Base-by-base conservation (phyloP, 2,113 vertebrate species). In the Vulpes vulpes region DNA sequence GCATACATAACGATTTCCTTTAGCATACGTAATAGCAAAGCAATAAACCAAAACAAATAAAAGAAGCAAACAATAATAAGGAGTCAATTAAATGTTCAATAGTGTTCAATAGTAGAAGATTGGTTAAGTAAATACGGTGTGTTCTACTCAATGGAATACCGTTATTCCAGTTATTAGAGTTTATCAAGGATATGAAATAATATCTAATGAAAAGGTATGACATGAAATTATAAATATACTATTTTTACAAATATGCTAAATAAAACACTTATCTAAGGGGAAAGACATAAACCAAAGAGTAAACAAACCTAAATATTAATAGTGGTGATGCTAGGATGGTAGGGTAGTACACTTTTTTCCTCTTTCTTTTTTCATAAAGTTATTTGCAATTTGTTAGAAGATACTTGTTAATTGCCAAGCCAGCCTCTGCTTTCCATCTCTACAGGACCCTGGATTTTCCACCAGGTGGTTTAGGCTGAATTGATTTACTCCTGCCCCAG, bases 131-230 rank as follows among this genome's bases (percentile, higher is more conserved):
- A 89, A 67, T 14, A 69, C 11, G 10, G 9, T 55, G 60, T 80
- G 35, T 62, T 91, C 8, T 62, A 76, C 17, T 57, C 19, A 60
- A 32, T 30, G 11, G 3, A 35, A 38, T 62, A 69, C 25, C 67
- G 8, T 80, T 43, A 43, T 43, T 43, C 15, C 74, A 43, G 4
- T 64, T 53, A 87, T 22, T 64, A 89, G 79, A 81, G 62, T 71
- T 83, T 82, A 43, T 38, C 35, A 97, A 87, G 76, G 35, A 81
- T 43, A 55, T 95, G 12, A 76, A 64, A 85, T 69, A 81, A 74
- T 57, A 64, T 73, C 78, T 78, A 81, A 67, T 81, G 8, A 90
- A 82, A 95, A 93, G 12, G 5, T 57, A 59, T 64, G 20, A 62
- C 20, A 55, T 74, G 79, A 79, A 71, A 57, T 74, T 43, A 81